These are phyloP conservation scores for Lamprotornis superbus DNA, from an alignment of 2,113 vertebrate genomes.

Conservation along the genomic window DNA sequence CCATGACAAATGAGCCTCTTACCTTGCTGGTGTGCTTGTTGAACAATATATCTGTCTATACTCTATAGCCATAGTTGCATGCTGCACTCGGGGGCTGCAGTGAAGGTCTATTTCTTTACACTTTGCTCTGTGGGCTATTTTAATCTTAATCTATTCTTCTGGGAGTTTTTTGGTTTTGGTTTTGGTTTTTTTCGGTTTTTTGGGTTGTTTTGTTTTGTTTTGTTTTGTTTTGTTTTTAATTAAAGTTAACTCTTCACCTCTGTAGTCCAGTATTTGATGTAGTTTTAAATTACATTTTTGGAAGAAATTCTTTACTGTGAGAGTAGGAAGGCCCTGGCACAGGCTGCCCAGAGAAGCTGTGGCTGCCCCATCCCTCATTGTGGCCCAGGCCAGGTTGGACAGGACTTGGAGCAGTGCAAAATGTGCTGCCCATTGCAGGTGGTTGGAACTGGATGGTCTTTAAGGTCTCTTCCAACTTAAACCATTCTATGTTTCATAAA, in stretches of 20 bases:
- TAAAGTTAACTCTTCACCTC: conserved; percentile 15
- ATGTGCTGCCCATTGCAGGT: background rate
- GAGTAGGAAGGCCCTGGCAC: background rate
- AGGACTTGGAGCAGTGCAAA: background rate
- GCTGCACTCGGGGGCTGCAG: background rate
- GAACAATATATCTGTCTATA: background rate
- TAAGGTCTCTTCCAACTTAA: background rate
- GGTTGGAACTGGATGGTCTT: background rate
- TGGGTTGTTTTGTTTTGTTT: background rate
- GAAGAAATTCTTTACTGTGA: background rate
- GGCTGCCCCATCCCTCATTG: background rate
- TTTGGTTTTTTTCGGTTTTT: too few species aligned
- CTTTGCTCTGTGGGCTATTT: background rate
- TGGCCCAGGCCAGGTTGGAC: background rate
- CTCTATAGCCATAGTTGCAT: conserved; percentile 35
- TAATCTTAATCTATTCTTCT: background rate
- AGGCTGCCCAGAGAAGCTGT: background rate
- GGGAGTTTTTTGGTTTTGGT: background rate
- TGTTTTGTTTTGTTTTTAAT: background rate
- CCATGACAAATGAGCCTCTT: background rate
- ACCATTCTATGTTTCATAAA: background rate
- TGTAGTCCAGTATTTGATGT: background rate
- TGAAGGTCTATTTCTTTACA: background rate
- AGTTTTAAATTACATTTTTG: background rate
- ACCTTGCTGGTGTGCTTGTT: background rate